Evolutionary conservation across 2,888 invertebrate genomes (phyloP).

Genomic region (Drosophila multiciliata): DNA sequence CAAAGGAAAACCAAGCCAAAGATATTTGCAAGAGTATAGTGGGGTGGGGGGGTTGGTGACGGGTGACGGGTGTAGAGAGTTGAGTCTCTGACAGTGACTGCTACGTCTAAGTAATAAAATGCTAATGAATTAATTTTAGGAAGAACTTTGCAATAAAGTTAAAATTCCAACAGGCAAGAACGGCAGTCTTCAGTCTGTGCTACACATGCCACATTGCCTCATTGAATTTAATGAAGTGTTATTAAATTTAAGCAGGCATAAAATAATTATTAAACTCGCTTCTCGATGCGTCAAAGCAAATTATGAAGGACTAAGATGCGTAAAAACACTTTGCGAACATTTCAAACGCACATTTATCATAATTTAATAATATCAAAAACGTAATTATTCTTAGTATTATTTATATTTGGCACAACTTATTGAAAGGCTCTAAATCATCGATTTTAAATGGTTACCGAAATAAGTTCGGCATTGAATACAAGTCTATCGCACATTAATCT

Average conservation of each 20-base stretch:
- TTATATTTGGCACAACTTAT: background rate
- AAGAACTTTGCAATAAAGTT: conserved; percentile 63
- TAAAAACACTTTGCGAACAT: background rate
- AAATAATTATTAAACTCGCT: conserved; percentile 38
- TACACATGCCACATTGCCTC: background rate
- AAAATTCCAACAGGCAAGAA: conserved; percentile 7
- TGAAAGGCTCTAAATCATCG: background rate
- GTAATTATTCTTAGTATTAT: background rate
- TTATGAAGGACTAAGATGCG: background rate
- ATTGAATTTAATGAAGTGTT: conserved; percentile 58
- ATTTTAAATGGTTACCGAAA: background rate
- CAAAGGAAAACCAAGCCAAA: conserved; percentile 42
- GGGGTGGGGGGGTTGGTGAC: too few relatives aligned
- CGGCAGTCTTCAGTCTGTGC: background rate
- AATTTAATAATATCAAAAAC: background rate
- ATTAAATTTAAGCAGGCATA: conserved; percentile 57
- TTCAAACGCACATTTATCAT: background rate
- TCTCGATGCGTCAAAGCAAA: conserved; percentile 40
- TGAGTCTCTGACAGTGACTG: conserved; percentile 8
- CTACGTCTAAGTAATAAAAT: conserved; percentile 69
- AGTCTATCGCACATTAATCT: background rate
- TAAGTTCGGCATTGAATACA: background rate
- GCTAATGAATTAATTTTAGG: conserved; percentile 77
- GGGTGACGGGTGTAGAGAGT: background rate
- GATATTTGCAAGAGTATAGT: background rate